phyloP scores from a whole-genome alignment of 2,797 vertebrate genomes.

The Microcaecilia unicolor region DNA sequence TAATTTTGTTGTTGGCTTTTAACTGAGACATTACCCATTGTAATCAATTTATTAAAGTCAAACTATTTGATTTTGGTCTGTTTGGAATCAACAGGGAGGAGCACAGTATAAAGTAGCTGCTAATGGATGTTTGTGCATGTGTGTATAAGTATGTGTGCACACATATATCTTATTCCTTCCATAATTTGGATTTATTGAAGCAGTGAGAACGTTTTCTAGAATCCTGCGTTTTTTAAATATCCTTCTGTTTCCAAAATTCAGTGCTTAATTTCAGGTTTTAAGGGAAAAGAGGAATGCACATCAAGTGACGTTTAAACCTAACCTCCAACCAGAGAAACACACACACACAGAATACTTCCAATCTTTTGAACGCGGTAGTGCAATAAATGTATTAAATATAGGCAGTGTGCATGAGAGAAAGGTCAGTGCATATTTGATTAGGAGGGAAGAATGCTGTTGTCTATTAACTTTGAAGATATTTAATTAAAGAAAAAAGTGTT shows the following conservation, averaged over 20 bases:
- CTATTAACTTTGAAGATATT: constrained; percentile 60
- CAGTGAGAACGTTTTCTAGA: constrained; percentile 32
- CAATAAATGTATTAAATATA: constrained; percentile 82
- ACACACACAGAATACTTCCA: constrained; percentile 53
- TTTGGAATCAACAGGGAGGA: constrained; percentile 97
- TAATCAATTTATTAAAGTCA: constrained; percentile 63
- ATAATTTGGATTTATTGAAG: constrained; percentile 43
- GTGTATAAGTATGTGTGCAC: constrained; percentile 26
- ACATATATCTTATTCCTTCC: constrained; percentile 74
- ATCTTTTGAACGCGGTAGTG: constrained; percentile 83
- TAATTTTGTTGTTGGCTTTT: constrained; percentile 39
- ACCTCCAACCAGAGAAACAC: constrained; percentile 16
- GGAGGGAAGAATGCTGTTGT: constrained; percentile 62
- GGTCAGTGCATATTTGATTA: constrained; percentile 67
- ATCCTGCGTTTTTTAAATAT: constrained; percentile 20
- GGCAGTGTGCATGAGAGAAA: constrained; percentile 65
- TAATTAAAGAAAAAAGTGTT: constrained; percentile 55
- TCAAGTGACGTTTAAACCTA: constrained; percentile 69
- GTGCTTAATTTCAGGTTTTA: constrained; percentile 32
- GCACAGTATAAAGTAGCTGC: constrained; percentile 99
- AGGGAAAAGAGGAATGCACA: constrained; percentile 94
- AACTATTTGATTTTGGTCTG: constrained; percentile 48
- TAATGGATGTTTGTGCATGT: constrained; percentile 56
- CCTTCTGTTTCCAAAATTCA: constrained; percentile 28
- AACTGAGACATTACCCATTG: constrained; percentile 52